Evolutionary conservation across 2,797 vertebrate genomes (phyloP), one percentile per base, ranked within the genome.

Genomic region (Catostomus latipinnis): DNA sequence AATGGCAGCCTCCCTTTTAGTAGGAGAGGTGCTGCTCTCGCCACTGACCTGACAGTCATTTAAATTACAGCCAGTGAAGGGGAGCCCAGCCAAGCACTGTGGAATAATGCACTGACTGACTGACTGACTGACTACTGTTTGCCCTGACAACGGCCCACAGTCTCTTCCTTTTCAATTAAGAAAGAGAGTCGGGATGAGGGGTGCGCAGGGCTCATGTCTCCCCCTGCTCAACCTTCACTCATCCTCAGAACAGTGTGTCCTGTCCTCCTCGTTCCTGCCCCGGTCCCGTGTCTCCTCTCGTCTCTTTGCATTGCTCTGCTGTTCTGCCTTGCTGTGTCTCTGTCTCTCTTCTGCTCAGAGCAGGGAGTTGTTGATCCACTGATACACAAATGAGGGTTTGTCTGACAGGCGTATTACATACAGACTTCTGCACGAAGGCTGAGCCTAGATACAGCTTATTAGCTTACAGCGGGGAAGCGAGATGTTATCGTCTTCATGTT

Each of bases 31-130:
- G 96, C 96, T 91, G 96, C 95, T 91, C 96, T 94, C 95, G 94
- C 95, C 94, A 93, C 90, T 93, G 95, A 98, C 96, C 96, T 98
- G 97, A 98, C 97, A 98, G 96, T 98, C 97, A 98, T 98, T 98
- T 98, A 98, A 97, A 96, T 94, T 93, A 93, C 91, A 91, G 87
- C 90, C 89, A 90, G 88, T 73, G 84, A 84, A 83, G 90, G 91
- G 88, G 87, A 90, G 91, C 92, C 91, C 93, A 93, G 93, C 92
- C 93, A 92, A 89, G 87, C 89, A 88, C 92, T 89, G 89, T 88
- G 88, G 90, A 92, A 91, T 94, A 93, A 94, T 94, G 93, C 92
- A 92, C 90, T 93, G 92, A 92, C 89, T 93, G 90, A 92, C 89
- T 88, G 86, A 86, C 84, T 83, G 82, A 84, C 82, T 86, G 82